Evolutionary conservation across 2,888 invertebrate species (phyloP).

Genomic region (Agrochola lota): DNA sequence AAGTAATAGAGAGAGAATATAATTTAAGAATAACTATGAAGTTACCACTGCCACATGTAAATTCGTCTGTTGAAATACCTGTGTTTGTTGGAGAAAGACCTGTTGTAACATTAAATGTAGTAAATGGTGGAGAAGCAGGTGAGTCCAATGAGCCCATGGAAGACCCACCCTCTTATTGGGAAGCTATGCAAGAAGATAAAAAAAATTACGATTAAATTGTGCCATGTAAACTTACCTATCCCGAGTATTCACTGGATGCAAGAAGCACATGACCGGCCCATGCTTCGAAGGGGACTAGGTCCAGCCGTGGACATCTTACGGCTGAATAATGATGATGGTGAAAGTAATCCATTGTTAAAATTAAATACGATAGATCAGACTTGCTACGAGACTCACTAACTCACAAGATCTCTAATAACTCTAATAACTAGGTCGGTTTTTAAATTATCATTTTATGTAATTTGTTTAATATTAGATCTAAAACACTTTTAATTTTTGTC

Average conservation of each 20-base stretch:
- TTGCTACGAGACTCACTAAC: too few species aligned
- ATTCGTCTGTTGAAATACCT: constrained; percentile 45
- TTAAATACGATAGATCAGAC: not conserved
- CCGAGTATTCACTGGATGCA: not conserved
- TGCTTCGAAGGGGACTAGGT: not conserved
- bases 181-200: constrained; percentile 38
- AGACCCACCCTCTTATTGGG: constrained; percentile 35
- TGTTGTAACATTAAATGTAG: not conserved
- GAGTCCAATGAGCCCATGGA: not conserved
- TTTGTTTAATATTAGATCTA: not conserved
- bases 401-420: not conserved
- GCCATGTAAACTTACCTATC: not conserved
- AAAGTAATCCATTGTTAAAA: too few species aligned
- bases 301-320: not conserved
- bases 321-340: not conserved
- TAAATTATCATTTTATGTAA: not conserved
- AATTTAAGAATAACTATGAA: constrained; percentile 44
- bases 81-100: constrained; percentile 49
- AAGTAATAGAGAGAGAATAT: constrained; percentile 45
- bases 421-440: not conserved
- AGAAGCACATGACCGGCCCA: not conserved
- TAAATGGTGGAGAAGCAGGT: constrained; percentile 2
- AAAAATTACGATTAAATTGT: not conserved
- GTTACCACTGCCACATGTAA: constrained; percentile 52
- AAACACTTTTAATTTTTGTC: not conserved